Conservation (phyloP, 92 coral and sea anemone genomes). For the Epizoanthus stellaris region DNA sequence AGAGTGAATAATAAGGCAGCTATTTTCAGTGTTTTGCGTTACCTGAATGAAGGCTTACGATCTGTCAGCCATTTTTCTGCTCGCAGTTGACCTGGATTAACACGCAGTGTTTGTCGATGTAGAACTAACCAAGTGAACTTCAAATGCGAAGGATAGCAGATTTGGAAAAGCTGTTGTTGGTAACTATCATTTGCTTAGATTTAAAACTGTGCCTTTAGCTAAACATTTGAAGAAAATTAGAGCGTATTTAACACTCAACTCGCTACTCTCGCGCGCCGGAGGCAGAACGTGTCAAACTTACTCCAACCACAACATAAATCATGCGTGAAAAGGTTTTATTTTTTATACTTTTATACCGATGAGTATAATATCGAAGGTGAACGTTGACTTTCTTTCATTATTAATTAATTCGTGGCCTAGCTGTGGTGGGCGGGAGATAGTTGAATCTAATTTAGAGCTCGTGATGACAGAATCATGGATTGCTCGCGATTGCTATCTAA, state of each 20-base stretch:
- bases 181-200: background rate
- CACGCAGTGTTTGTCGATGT: background rate
- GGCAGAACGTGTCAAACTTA: too few species aligned
- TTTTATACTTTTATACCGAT: background rate
- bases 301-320: too few species aligned
- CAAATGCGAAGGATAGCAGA: background rate
- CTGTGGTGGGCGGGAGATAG: slow-evolving; percentile 66
- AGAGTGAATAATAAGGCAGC: slow-evolving; percentile 31
- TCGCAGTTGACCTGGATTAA: slow-evolving; percentile 24
- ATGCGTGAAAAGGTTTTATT: background rate
- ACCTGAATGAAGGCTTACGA: background rate
- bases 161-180: background rate
- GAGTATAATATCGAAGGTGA: background rate
- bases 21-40: slow-evolving; percentile 27
- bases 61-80: slow-evolving; percentile 28
- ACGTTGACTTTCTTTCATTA: slow-evolving; percentile 62
- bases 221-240: too few species aligned
- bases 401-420: slow-evolving; percentile 59
- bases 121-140: background rate
- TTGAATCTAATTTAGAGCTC: slow-evolving; percentile 74
- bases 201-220: too few species aligned
- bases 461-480: slow-evolving; percentile 72
- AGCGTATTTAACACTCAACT: too few species aligned
- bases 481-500: slow-evolving; percentile 66
- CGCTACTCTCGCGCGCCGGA: too few species aligned